phyloP scores from a whole-genome alignment of 2,888 invertebrate genomes.

The Rhingia campestris region DNA sequence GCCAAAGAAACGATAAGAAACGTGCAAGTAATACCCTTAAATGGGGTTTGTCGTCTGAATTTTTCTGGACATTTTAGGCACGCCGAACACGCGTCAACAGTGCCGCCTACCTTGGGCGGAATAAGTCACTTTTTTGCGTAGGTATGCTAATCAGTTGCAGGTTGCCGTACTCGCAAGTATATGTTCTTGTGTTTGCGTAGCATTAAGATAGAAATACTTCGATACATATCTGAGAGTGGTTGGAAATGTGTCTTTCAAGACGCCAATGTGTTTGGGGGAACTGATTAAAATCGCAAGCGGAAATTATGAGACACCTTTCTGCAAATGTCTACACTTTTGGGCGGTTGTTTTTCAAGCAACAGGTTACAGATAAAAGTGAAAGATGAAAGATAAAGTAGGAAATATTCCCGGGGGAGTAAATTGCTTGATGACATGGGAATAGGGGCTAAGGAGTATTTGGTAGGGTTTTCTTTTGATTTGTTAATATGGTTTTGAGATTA shows the following conservation, averaged over 20 bases:
- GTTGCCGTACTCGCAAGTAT: conserved; percentile 38
- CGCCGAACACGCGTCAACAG: conserved; percentile 53
- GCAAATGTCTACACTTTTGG: conserved; percentile 4
- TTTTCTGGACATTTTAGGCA: conserved; percentile 39
- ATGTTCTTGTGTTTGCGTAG: conserved; percentile 49
- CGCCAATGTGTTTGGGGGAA: background rate
- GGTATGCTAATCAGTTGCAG: conserved; percentile 69
- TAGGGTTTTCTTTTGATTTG: too few species aligned
- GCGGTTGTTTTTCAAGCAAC: conserved; percentile 12
- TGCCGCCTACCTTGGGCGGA: conserved; percentile 40
- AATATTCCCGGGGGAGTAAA: too few species aligned
- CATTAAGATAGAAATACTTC: conserved; percentile 62
- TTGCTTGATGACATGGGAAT: too few species aligned
- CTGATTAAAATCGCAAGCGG: conserved; percentile 32
- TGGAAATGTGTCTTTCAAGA: conserved; percentile 26
- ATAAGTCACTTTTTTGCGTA: conserved; percentile 55
- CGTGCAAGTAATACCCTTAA: conserved; percentile 65
- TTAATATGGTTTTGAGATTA: too few species aligned
- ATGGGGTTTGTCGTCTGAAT: conserved; percentile 51
- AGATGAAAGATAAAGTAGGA: background rate
- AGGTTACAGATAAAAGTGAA: conserved; percentile 14
- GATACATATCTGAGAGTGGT: conserved; percentile 53
- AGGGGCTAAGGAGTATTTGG: too few species aligned
- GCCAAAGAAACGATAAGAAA: conserved; percentile 65
- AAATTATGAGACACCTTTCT: conserved; percentile 54